Base-by-base conservation (phyloP, 2,113 vertebrate genomes). In the Chitala chitala region DNA sequence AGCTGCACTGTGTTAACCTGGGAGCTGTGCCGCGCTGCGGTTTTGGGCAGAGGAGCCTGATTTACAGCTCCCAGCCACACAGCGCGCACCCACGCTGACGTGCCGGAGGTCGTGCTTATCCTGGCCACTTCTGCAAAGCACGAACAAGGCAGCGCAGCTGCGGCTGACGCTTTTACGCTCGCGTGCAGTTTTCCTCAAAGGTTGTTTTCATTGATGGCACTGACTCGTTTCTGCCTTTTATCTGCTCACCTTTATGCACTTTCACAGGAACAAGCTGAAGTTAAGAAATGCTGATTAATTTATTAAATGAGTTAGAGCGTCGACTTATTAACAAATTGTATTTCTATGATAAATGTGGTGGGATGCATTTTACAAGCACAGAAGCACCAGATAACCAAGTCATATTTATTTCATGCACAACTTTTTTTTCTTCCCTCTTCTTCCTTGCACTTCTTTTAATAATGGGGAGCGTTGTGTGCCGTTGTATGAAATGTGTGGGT, bases 381-480 rank as follows among this genome's bases (percentile, higher is more conserved):
- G 33, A 72, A 31, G 40, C 46, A 24, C 56, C 12, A 29, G n/a
- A 72, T 15, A 58, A 29, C 46, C 44, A 59, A 42, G 46, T 29
- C 22, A 48, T 69, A 69, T 69, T 36, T 69, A 69, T 72, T 58
- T 59, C 55, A 59, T 56, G 55, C 22, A 24, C 55, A 48, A 46
- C 59, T 72, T 46, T 59, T 44, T 44, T 59, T 72, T 61, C 24
- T 48, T 46, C 59, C 8, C 40, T 33, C 56, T 46, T 33, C n/a
- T 55, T 46, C 59, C 8, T 24, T 33, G 40, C 31, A 31, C n/a
- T 55, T 55, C 15, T 42, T 69, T 24, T 50, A 51, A 53, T 31
- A 29, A 69, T 69, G 48, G 31, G 66, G 33, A 46, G 50, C 44
- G 26, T 44, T 66, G 64, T 66, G 22, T 44, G 48, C 12, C 12